Evolutionary conservation across 2,113 vertebrate species (phyloP).

Genomic region (Callorhinus ursinus): DNA sequence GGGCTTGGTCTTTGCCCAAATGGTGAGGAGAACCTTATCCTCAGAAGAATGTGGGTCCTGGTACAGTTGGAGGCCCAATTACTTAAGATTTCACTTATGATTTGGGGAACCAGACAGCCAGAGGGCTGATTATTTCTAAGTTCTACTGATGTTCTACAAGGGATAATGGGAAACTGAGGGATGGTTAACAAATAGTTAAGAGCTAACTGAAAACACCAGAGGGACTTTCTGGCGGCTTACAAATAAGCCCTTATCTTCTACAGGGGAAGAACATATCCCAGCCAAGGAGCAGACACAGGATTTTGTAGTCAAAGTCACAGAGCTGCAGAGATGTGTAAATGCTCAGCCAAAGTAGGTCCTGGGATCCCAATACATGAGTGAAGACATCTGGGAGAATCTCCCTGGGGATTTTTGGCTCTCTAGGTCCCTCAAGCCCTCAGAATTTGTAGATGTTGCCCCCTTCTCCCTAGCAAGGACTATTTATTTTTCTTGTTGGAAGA

Average conservation of each 20-base stretch:
- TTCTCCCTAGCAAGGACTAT: background rate
- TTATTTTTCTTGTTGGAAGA: background rate
- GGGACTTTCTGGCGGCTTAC: constrained; percentile 15
- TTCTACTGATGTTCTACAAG: background rate
- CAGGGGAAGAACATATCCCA: background rate
- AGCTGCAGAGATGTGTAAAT: background rate
- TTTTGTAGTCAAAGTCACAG: constrained; percentile 18
- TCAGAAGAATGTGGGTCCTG: background rate
- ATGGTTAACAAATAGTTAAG: background rate
- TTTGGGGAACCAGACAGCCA: background rate
- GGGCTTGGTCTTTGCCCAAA: background rate
- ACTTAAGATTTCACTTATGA: background rate
- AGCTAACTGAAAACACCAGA: background rate
- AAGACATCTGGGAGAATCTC: background rate
- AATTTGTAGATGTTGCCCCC: background rate
- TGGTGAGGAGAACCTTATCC: background rate
- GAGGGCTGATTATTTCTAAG: background rate
- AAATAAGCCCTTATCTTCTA: background rate
- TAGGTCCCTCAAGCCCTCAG: background rate
- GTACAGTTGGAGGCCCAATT: background rate
- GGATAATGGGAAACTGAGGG: background rate
- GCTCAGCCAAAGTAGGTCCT: background rate
- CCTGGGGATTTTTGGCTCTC: background rate
- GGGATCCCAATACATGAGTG: background rate
- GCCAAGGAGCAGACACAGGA: background rate